Base-by-base conservation (phyloP, 2,113 vertebrate genomes). In the human region DNA sequence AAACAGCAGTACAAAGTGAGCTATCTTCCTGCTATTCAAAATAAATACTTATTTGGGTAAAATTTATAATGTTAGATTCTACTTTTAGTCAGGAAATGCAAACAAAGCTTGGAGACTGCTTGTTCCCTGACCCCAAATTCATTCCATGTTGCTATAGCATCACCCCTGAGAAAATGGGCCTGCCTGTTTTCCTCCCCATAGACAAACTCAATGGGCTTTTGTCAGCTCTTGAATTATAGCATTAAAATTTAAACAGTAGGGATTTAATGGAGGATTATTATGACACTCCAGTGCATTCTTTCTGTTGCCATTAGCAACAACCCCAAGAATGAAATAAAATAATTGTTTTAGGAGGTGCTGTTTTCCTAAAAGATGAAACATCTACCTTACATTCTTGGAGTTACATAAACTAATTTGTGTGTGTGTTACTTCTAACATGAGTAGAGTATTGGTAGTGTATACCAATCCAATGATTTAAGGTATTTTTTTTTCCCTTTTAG, bases 231-330 rank as follows among this genome's bases (percentile, higher is more conserved):
- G 99, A 99, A 99, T 99, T 99, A 99, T 99, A 99, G 98, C 99
- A 99, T 99, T 99, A 99, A 99, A 99, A 99, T 99, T 99, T 98
- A 99, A 99, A 99, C 98, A 98, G 98, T 98, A 97, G 95, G 98
- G 98, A 99, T 99, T 99, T 99, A 99, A 99, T 99, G 98, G 98
- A 98, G 98, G 98, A 99, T 99, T 99, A 99, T 99, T 99, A 99
- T 99, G 99, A 99, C 98, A 99, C 98, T 97, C 98, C 92, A 64
- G 93, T 97, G 91, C 99, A 99, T 99, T 99, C 98, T 98, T 98
- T 97, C 92, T 98, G 99, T 99, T 98, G 97, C 98, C 96, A 93
- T 96, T 98, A 98, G 98, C 98, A 98, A 99, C 99, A 97, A 97
- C 95, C 93, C 85, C 66, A 97, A 97, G 94, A 97, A 98, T 98